Conservation (phyloP, 2,888 invertebrate species). For the Ennomos quercinarius region DNA sequence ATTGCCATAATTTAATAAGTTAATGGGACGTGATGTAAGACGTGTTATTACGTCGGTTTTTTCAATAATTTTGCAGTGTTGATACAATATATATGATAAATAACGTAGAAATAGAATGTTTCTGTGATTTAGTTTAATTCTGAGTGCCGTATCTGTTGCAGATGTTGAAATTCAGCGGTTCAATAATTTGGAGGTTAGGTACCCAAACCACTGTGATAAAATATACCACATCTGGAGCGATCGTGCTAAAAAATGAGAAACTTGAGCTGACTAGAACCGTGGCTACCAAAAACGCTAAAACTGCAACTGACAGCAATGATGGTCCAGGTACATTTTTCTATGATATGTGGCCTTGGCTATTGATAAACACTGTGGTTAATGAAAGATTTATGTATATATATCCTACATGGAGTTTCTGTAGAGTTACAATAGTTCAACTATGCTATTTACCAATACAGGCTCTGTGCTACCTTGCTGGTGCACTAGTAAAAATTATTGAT, state of each 20-base stretch:
- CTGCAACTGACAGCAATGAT: constrained; percentile 46
- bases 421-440: too few species aligned
- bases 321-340: constrained; percentile 49
- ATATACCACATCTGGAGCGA: constrained; percentile 89
- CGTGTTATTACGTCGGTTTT: constrained; percentile 44
- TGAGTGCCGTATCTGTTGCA: constrained; percentile 49
- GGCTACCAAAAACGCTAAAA: constrained; percentile 50
- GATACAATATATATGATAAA: background rate
- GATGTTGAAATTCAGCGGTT: constrained; percentile 82
- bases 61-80: constrained; percentile 7
- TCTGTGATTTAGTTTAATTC: constrained; percentile 9
- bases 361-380: background rate
- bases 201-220: constrained; percentile 65
- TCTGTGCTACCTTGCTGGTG: too few species aligned
- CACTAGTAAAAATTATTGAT: too few species aligned
- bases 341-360: constrained; percentile 7
- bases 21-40: constrained; percentile 73
- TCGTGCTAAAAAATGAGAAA: constrained; percentile 90
- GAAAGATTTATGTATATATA: too few species aligned
- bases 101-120: background rate
- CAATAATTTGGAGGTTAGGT: constrained; percentile 82
- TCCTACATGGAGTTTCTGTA: too few species aligned
- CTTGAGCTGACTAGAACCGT: constrained; percentile 55
- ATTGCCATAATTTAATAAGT: background rate
- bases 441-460: too few species aligned